Evolutionary conservation across 2,888 invertebrate species (phyloP).

Genomic region (Sipunculus nudus): DNA sequence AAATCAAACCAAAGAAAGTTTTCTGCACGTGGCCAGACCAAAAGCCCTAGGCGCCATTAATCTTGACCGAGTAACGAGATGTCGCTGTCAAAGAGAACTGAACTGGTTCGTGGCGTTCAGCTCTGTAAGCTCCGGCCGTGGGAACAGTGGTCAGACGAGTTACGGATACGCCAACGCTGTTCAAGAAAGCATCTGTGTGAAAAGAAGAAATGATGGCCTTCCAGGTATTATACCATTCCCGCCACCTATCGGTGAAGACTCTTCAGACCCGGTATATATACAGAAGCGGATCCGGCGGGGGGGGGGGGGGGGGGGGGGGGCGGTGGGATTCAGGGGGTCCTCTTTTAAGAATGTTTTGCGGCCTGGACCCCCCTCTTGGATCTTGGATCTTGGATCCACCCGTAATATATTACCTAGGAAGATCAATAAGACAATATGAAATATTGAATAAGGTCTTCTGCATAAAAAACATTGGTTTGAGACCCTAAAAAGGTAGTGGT

Average conservation of each 20-base stretch:
- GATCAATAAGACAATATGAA: no score
- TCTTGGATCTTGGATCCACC: no score
- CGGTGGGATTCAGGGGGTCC: no score
- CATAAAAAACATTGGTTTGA: no score
- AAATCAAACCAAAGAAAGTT: neutral
- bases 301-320: neutral
- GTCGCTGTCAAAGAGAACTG: slow-evolving; percentile 74
- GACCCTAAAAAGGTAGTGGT: no score
- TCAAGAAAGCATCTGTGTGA: slow-evolving; percentile 14
- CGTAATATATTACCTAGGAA: no score
- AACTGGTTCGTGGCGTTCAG: slow-evolving; percentile 8
- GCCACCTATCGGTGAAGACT: neutral
- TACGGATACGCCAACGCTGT: slow-evolving; percentile 12
- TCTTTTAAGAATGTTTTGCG: no score
- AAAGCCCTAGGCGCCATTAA: slow-evolving; percentile 82
- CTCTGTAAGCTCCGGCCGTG: neutral
- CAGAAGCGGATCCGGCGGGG: no score
- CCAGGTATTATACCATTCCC: slow-evolving; percentile 68
- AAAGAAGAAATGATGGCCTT: slow-evolving; percentile 74
- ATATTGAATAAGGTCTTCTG: no score
- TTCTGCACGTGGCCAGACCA: slow-evolving; percentile 68
- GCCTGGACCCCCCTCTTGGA: no score
- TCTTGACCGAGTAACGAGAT: slow-evolving; percentile 80
- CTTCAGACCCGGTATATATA: no score
- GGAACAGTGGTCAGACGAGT: slow-evolving; percentile 13